Base-by-base conservation (phyloP, 2,888 invertebrate species). In the Ceratothoa steindachneri region DNA sequence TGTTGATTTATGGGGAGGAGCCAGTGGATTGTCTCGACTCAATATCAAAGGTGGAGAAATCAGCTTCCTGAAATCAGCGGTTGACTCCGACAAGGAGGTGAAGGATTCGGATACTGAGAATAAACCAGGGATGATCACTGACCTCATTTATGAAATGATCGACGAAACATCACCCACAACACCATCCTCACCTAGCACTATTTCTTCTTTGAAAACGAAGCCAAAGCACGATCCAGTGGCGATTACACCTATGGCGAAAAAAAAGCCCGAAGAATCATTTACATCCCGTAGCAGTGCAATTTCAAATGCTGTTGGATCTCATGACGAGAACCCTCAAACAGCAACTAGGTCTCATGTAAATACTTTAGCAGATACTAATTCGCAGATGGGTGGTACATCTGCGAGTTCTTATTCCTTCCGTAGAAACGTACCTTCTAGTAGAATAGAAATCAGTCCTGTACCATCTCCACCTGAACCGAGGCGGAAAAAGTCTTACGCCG, bases 1-100 rank as follows among this genome's bases (percentile, higher is more conserved):
- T n/a, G 75, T 77, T 51, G 77, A 77, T 67, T 41, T 80, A 29
- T 80, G 80, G 80, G 80, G 80, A 29, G 80, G 80, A 22, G 73
- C 70, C 3, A 74, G 73, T 15, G 80, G 77, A 1, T 27, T 72
- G n/a, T 66, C 66, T 24, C 69, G 55, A 19, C 69, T 74, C 22
- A 72, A 71, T n/a, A 74, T 71, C 0, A 74, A 74, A 30, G 77
- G 77, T 51, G 76, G 73, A 1, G 69, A 72, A 52, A 74, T 80
- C 72, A 69, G 64, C 70, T 80, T 80, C 71, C 70, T 80, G 52
- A 73, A 76, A 29, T 77, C 80, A n/a, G 80, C 80, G 0, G 74
- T 77, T n/a, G 76, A 78, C 30, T 74, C 78, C 0, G 69, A 69
- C 28, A 75, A 68, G 55, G 71, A 64, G 9, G 71, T 72, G 30